Evolutionary conservation across 2,113 vertebrate species (phyloP), one percentile per base, ranked within the genome.

Genomic region (Canis aureus): DNA sequence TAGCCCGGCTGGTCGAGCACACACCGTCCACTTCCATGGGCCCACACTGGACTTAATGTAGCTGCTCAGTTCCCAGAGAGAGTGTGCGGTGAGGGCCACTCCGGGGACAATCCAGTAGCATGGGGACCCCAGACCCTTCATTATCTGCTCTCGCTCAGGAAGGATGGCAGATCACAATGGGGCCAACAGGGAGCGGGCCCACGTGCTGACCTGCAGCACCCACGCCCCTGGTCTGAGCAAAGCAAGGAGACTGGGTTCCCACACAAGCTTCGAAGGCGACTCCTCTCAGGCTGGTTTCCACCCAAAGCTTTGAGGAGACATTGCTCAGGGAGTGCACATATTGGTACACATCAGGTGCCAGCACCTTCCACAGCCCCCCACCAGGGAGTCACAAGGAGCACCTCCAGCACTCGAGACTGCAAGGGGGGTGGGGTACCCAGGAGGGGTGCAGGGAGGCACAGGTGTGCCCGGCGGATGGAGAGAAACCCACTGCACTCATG

Each of bases 141-240:
- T 43, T 19, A 16, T 20, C 15, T 13, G 8, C 20, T 35, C 11
- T 22, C 51, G 10, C 67, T 57, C 11, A 4, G 15, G 69, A n/a
- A 57, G n/a, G 32, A 64, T 2, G 9, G 57, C 57, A 53, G 20
- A 27, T 19, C 59, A 55, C 25, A 6, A 23, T 0, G 0, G 20
- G 62, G 22, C 59, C 0, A 1, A 8, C 15, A 5, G 59, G 20
- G 51, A 69, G 49, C 2, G 11, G 32, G 11, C 16, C 76, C 0
- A 8, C 59, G 76, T 0, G 3, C 15, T 38, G 19, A 11, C 4
- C n/a, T 55, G 55, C 78, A 55, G 86, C 27, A 3, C n/a, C 73
- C 19, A 7, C 11, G 11, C 17, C 23, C 87, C 55, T 23, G 60
- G 25, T 22, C 74, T 23, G 20, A n/a, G 32, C 22, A 19, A 35